Evolutionary conservation across 2,113 vertebrate species (phyloP).

Genomic region (Okapia johnstoni): DNA sequence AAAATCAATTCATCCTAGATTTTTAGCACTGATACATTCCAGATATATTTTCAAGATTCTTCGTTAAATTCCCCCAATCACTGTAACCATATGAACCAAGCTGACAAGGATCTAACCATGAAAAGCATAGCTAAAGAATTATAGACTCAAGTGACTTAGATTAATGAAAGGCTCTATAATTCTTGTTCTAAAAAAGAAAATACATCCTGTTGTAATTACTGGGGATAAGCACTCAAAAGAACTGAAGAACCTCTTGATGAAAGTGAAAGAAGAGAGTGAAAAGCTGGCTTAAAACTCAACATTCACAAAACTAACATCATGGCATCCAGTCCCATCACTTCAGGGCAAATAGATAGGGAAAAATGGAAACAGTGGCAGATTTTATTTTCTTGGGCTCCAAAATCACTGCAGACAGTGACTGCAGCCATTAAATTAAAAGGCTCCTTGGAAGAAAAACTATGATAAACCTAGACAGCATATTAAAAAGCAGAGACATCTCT

Average conservation of each 20-base stretch:
- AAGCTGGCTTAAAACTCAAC: background rate
- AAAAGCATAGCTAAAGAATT: background rate
- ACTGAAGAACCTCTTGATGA: background rate
- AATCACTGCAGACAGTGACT: background rate
- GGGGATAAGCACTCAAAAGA: background rate
- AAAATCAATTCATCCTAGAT: constrained; percentile 23
- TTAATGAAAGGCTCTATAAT: background rate
- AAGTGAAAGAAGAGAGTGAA: background rate
- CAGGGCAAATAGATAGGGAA: background rate
- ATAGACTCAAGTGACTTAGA: background rate
- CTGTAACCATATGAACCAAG: background rate
- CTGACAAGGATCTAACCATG: background rate
- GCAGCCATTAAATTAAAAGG: background rate
- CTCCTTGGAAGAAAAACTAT: background rate
- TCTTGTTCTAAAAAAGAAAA: background rate
- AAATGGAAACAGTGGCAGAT: background rate
- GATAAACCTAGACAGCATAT: background rate
- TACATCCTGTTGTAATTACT: background rate
- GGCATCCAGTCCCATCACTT: background rate
- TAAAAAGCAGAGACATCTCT: background rate
- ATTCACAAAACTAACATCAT: background rate
- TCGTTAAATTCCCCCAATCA: background rate
- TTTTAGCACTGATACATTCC: background rate
- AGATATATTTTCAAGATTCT: background rate
- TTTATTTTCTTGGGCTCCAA: background rate